These are phyloP conservation scores for Malachius bipustulatus DNA, from an alignment of 2,888 invertebrate genomes.

Conservation along the genomic window DNA sequence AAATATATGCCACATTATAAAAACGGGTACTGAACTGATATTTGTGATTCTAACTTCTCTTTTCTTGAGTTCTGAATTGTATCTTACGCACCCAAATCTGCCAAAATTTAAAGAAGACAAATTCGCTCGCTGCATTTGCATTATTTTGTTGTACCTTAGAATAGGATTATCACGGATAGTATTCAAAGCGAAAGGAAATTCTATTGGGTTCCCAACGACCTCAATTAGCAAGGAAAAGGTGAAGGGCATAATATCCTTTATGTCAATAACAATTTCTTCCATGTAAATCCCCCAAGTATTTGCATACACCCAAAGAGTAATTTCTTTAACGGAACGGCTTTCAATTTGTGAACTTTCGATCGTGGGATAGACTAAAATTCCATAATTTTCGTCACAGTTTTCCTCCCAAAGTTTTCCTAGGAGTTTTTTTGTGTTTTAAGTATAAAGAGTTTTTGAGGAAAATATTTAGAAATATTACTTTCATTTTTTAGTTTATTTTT, in stretches of 20 bases:
- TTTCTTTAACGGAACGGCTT: constrained; percentile 15
- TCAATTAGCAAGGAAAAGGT: constrained; percentile 31
- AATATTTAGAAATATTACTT: too few species aligned
- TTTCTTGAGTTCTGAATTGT: not conserved
- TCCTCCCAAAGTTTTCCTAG: not conserved
- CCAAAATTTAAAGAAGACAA: too few species aligned
- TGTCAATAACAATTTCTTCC: constrained; percentile 35
- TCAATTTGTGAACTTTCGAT: too few species aligned
- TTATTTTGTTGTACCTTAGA: too few species aligned
- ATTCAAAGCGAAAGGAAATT: constrained; percentile 32
- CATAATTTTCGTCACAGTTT: not conserved
- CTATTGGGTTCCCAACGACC: constrained; percentile 32
- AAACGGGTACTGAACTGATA: not conserved
- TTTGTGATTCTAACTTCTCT: not conserved
- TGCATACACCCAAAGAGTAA: constrained; percentile 35
- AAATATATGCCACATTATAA: not conserved
- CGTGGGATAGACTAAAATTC: not conserved
- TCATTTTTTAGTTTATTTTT: too few species aligned
- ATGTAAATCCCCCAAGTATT: constrained; percentile 39
- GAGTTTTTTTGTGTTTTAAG: too few species aligned
- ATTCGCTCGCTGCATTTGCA: too few species aligned
- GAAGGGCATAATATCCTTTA: constrained; percentile 31
- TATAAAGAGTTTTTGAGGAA: too few species aligned
- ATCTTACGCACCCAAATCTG: not conserved
- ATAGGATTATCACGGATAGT: constrained; percentile 25